Base-by-base conservation (phyloP, 2,888 invertebrate genomes). In the Clusia tigrina region DNA sequence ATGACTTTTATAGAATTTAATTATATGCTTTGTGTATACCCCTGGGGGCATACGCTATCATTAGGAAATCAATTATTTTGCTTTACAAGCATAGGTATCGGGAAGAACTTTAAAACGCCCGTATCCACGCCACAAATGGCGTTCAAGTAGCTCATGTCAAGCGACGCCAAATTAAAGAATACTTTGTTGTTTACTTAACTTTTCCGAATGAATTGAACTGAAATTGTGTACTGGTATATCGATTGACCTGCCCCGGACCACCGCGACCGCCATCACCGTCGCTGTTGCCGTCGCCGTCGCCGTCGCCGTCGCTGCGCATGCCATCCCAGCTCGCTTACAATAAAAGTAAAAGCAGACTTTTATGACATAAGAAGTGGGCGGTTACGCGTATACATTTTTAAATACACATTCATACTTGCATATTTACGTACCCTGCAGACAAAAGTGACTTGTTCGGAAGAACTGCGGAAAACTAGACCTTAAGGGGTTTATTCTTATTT, bases 301-400 rank as follows among this genome's bases (percentile, higher is more conserved):
- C 38, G 26, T 37, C 63, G 46, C 56, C n/a, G 63, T 54, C 69
- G 63, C 20, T 32, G 17, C 37, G 18, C n/a, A 1, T 17, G 25
- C n/a, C 56, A 53, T 38, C 23, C 23, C 42, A 46, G 42, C 15
- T 42, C 2, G 12, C 6, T 12, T 32, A 32, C 32, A 32, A 32
- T 42, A 42, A 42, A 15, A 42, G n/a, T 42, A 42, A n/a, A 10
- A 42, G 42, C 42, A 42, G n/a, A 42, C 32, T 17, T 42, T 42
- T 42, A 42, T 42, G 42, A 42, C 42, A 42, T n/a, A 3, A 42
- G 42, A 42, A 42, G 42, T 42, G n/a, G 42, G 42, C 42, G 42
- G 10, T 42, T 42, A 42, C n/a, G n/a, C n/a, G n/a, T 10, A 42
- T 54, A 74, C 77, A 73, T 73, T 70, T 73, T 68, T 17, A 38